A percentile compares a stretch with the other conserved stretches of the same genome.
These are phyloP conservation scores for Benitochromis conjunctus DNA, from an alignment of 2,113 vertebrate species.

Conservation along the genomic window DNA sequence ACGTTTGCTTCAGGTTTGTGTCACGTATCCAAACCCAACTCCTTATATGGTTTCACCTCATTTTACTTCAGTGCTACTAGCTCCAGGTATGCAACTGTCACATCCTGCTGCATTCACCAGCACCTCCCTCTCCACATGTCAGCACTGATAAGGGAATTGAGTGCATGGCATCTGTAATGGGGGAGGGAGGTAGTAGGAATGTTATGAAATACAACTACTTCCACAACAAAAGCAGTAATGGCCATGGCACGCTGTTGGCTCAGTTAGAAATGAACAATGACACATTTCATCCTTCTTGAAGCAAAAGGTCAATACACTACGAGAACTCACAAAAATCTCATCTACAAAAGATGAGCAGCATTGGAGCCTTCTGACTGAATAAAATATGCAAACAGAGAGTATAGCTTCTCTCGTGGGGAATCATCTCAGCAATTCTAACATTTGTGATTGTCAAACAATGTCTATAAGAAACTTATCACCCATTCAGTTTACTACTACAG, in stretches of 20 bases:
- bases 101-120: constrained; percentile 19
- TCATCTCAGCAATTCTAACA: not conserved
- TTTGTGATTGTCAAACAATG: not conserved
- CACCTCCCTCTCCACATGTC: constrained; percentile 28
- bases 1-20: not conserved
- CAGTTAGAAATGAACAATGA: not conserved
- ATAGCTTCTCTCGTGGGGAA: not conserved
- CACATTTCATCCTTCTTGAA: not conserved
- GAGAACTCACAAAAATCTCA: not conserved
- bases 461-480: not conserved
- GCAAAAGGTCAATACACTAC: not conserved
- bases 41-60: constrained; percentile 3
- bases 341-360: not conserved
- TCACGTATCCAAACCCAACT: not conserved
- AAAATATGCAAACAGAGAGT: not conserved
- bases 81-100: constrained; percentile 49
- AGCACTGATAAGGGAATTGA: constrained; percentile 21
- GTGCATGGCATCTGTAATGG: constrained; percentile 8
- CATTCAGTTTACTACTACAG: not conserved
- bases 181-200: not conserved
- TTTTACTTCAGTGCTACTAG: constrained; percentile 1
- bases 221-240: not conserved
- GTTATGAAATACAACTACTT: not conserved
- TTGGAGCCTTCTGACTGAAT: not conserved
- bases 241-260: not conserved